A percentile compares a stretch with the other conserved stretches of the same genome.
Conservation (phyloP, 2,797 vertebrate genomes). For the Apogon talboti region DNA sequence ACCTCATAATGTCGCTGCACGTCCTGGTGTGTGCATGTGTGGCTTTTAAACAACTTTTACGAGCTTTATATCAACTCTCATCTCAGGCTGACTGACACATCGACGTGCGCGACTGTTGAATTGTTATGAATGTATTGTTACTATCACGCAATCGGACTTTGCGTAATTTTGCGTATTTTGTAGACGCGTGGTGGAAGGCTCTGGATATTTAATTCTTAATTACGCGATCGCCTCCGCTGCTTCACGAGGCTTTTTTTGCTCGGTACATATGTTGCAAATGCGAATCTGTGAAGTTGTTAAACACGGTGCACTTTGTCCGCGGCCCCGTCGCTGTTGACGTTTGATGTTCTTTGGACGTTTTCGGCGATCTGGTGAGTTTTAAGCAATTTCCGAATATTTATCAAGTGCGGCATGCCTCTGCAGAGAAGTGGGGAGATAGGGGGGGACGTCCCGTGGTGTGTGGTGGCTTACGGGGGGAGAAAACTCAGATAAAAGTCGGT, state of each 20-base stretch:
- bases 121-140: slow-evolving; percentile 43
- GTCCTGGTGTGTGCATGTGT: slow-evolving; percentile 66
- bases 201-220: slow-evolving; percentile 74
- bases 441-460: slow-evolving; percentile 39
- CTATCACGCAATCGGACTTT: slow-evolving; percentile 48
- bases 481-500: slow-evolving; percentile 12
- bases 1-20: slow-evolving; percentile 74
- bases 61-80: slow-evolving; percentile 26
- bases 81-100: slow-evolving; percentile 42
- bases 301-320: slow-evolving; percentile 58
- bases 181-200: slow-evolving; percentile 44
- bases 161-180: slow-evolving; percentile 51
- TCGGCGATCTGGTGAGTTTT: slow-evolving; percentile 54
- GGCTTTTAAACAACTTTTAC: slow-evolving; percentile 55
- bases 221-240: slow-evolving; percentile 43
- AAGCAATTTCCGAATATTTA: slow-evolving; percentile 62
- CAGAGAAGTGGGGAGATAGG: slow-evolving; percentile 33
- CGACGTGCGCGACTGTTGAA: slow-evolving; percentile 46
- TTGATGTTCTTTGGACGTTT: slow-evolving; percentile 60
- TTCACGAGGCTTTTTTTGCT: slow-evolving; percentile 39
- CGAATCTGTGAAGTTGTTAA: slow-evolving; percentile 27
- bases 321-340: slow-evolving; percentile 41
- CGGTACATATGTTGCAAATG: slow-evolving; percentile 55
- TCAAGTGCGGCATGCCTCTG: slow-evolving; percentile 53
- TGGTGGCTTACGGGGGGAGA: slow-evolving; percentile 22